Conservation (phyloP, 2,113 vertebrate species). For the Chunga burmeisteri region DNA sequence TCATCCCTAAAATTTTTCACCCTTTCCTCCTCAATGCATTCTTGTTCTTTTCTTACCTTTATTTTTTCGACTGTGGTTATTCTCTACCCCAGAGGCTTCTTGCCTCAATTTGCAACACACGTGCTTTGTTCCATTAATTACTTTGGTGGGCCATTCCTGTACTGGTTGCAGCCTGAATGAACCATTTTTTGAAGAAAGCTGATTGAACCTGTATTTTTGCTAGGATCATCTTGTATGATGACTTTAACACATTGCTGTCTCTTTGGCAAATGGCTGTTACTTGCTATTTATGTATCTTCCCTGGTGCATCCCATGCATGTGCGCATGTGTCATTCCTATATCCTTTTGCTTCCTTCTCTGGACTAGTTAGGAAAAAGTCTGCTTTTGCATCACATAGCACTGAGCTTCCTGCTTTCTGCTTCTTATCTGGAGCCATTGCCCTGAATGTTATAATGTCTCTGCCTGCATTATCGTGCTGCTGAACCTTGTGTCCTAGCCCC, state of each 20-base stretch:
- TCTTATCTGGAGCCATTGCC: neutral
- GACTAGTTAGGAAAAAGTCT: neutral
- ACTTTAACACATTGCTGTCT: rapidly evolving
- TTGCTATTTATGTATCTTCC: neutral
- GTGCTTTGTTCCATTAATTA: neutral
- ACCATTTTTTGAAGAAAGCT: neutral
- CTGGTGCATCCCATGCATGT: neutral
- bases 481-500: neutral
- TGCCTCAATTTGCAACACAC: neutral
- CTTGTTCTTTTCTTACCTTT: neutral
- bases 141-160: neutral
- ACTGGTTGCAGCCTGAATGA: neutral
- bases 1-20: neutral
- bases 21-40: neutral
- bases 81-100: neutral
- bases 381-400: neutral
- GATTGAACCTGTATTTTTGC: neutral
- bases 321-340: neutral
- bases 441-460: neutral
- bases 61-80: neutral
- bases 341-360: neutral
- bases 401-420: neutral
- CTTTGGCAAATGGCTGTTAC: neutral
- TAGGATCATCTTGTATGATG: neutral
- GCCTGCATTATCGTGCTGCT: neutral